These are phyloP conservation scores for Thereva unica DNA, from an alignment of 2,888 invertebrate species.

Conservation along the genomic window DNA sequence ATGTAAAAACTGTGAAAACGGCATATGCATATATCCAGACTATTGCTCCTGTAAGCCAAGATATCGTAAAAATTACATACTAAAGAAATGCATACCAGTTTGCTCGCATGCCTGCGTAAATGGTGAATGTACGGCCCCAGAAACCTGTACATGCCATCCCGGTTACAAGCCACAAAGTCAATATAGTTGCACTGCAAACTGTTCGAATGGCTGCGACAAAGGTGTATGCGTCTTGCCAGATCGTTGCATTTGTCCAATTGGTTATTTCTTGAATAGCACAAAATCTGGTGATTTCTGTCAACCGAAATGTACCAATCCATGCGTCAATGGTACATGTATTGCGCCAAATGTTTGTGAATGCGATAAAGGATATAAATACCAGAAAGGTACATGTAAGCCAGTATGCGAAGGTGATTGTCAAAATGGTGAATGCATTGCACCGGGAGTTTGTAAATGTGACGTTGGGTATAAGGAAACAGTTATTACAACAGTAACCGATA, in stretches of 20 bases:
- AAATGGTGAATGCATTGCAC: conserved; percentile 29
- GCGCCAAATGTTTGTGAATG: conserved; percentile 25
- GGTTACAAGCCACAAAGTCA: not conserved
- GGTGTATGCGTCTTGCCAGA: too few relatives aligned
- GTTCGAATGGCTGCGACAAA: conserved; percentile 27
- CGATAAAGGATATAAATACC: conserved; percentile 17
- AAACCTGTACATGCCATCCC: conserved; percentile 51
- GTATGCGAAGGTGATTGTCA: conserved; percentile 24
- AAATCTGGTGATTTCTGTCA: conserved; percentile 46
- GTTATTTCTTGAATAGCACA: too few relatives aligned
- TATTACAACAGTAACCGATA: too few relatives aligned
- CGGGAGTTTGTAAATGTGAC: conserved; percentile 12
- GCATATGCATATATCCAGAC: conserved; percentile 62
- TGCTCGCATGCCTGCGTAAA: conserved; percentile 50
- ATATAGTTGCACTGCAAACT: conserved; percentile 56
- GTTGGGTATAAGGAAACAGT: not conserved
- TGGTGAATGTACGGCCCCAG: conserved; percentile 56
- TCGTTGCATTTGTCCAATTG: too few relatives aligned
- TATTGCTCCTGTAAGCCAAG: conserved; percentile 64
- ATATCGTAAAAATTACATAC: conserved; percentile 37
- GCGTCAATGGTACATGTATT: conserved; percentile 54
- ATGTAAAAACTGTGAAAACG: conserved; percentile 57
- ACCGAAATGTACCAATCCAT: conserved; percentile 58
- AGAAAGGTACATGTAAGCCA: conserved; percentile 12
- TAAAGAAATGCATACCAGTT: conserved; percentile 47